A percentile compares a stretch with the other conserved stretches of the same genome.
phyloP scores from a whole-genome alignment of 2,888 invertebrate species.

The Dasysyrphus albostriatus region DNA sequence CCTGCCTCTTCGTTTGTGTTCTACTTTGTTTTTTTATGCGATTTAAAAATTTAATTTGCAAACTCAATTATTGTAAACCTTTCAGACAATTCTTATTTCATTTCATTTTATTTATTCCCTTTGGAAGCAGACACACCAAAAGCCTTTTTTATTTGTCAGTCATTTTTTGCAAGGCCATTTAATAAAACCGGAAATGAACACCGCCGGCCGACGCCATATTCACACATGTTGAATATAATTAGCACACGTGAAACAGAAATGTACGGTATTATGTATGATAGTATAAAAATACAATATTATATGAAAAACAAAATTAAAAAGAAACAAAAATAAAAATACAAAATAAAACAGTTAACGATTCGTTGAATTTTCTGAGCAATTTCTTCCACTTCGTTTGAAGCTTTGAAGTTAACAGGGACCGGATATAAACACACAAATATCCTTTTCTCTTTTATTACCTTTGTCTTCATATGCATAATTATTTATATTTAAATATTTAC shows the following conservation, averaged over 20 bases:
- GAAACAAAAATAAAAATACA: conserved; percentile 14
- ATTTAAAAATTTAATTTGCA: conserved; percentile 43
- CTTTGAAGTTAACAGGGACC: conserved; percentile 68
- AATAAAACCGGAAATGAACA: conserved; percentile 41
- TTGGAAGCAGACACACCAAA: background rate
- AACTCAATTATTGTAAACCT: conserved; percentile 31
- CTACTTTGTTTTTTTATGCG: conserved; percentile 36
- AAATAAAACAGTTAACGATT: conserved; percentile 70
- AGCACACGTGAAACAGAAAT: conserved; percentile 65
- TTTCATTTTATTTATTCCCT: background rate
- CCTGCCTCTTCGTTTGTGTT: background rate
- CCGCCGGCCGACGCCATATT: background rate
- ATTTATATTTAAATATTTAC: conserved; percentile 13
- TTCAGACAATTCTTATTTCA: background rate
- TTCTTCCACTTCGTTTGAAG: conserved; percentile 83
- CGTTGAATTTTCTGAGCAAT: conserved; percentile 80
- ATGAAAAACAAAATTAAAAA: conserved; percentile 21
- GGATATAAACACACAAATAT: conserved; percentile 31
- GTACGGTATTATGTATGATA: conserved; percentile 59
- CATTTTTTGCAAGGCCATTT: background rate
- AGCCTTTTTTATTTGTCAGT: background rate
- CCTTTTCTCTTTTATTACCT: conserved; percentile 46
- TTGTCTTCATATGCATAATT: conserved; percentile 10
- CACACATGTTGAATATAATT: conserved; percentile 53
- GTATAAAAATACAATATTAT: conserved; percentile 49